phyloP scores from a whole-genome alignment of 2,797 vertebrate species.

The Crocodylus rhombifer region DNA sequence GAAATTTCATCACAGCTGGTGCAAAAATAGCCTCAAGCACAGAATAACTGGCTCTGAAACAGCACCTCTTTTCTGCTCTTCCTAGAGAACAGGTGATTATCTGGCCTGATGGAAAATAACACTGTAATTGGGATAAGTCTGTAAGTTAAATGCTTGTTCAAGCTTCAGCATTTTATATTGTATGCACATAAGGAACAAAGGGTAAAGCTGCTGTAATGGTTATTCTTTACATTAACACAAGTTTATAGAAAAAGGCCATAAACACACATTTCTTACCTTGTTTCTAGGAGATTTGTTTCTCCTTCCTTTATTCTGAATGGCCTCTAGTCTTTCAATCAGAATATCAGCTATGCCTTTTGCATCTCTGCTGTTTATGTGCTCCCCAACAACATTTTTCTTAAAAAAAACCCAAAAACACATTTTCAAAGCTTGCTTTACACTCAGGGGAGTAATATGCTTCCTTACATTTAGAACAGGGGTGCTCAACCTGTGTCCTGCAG shows the following conservation, averaged over 20 bases:
- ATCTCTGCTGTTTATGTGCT: slow-evolving; percentile 90
- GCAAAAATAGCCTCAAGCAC: not conserved
- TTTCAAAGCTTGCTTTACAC: not conserved
- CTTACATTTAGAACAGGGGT: not conserved
- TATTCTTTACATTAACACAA: not conserved
- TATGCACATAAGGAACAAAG: rapidly evolving
- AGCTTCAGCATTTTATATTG: not conserved
- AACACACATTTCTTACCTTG: slow-evolving; percentile 83
- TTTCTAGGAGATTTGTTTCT: slow-evolving; percentile 73
- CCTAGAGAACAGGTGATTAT: not conserved
- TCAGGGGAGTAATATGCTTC: not conserved
- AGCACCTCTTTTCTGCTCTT: not conserved
- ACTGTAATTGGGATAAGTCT: not conserved
- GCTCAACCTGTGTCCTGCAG: too few species aligned
- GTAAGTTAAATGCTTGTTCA: not conserved
- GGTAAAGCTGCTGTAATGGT: rapidly evolving
- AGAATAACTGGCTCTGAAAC: not conserved
- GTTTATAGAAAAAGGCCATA: not conserved
- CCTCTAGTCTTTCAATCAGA: slow-evolving; percentile 85
- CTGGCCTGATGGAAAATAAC: not conserved
- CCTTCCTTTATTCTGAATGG: slow-evolving; percentile 80
- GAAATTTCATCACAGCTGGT: not conserved
- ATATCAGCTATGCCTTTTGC: slow-evolving; percentile 86
- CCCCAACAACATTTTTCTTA: slow-evolving; percentile 86
- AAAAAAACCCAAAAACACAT: slow-evolving; percentile 31